These are phyloP conservation scores for Indicator maculatus DNA, from an alignment of 2,113 vertebrate genomes.

Conservation along the genomic window DNA sequence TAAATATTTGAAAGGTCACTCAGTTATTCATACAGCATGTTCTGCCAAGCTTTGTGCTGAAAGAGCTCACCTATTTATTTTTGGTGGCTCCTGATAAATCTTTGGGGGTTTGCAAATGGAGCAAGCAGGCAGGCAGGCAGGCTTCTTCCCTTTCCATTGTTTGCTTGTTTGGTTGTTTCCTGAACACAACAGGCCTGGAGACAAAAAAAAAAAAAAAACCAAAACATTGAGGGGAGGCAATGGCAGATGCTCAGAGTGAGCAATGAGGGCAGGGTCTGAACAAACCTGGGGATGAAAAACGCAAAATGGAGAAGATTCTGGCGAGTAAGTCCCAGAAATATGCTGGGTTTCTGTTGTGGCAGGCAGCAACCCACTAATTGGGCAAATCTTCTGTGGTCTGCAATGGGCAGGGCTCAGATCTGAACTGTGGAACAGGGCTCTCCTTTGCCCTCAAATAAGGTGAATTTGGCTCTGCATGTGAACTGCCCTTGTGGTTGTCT, in stretches of 20 bases:
- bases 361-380: neutral
- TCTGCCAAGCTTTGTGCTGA: conserved; percentile 51
- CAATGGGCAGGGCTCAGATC: neutral
- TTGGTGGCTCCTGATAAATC: conserved; percentile 25
- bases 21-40: conserved; percentile 50
- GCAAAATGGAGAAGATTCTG: neutral
- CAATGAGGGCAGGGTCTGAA: neutral
- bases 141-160: neutral
- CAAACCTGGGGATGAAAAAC: neutral
- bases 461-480: conserved; percentile 10
- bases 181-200: neutral
- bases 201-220: neutral
- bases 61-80: neutral
- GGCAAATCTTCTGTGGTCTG: neutral
- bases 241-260: neutral
- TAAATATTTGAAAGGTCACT: conserved; percentile 2
- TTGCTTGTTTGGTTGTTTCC: neutral
- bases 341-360: neutral
- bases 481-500: neutral
- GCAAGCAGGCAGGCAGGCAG: neutral
- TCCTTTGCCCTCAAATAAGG: neutral
- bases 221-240: neutral
- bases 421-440: neutral
- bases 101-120: neutral
- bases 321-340: neutral